Evolutionary conservation across 1,140 invertebrate species (phyloP).

Genomic region (Apocrypta bakeri): DNA sequence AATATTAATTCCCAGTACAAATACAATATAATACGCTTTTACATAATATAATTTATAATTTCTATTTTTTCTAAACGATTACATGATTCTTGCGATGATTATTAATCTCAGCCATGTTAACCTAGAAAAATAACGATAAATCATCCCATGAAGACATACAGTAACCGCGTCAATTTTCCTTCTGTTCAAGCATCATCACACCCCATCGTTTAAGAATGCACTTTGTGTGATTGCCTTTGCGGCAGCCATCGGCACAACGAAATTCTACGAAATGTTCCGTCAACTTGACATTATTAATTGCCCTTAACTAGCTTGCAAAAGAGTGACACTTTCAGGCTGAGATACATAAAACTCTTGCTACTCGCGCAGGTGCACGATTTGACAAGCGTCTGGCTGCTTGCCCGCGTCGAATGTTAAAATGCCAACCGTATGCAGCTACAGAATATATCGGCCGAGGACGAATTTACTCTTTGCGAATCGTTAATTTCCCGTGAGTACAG

Average conservation of each 20-base stretch:
- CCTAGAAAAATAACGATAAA: too few species aligned
- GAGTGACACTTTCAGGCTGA: not conserved
- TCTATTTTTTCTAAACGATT: too few species aligned
- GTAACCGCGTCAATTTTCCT: too few species aligned
- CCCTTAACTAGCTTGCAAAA: not conserved
- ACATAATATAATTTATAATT: too few species aligned
- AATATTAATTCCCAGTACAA: too few species aligned
- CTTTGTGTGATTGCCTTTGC: not conserved
- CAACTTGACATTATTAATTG: constrained; percentile 6
- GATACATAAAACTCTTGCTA: not conserved
- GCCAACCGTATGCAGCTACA: not conserved
- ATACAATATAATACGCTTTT: too few species aligned
- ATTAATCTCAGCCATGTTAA: too few species aligned
- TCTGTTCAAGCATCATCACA: too few species aligned
- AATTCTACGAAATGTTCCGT: not conserved
- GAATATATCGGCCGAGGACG: not conserved
- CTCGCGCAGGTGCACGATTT: not conserved
- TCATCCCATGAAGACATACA: not conserved
- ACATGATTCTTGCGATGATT: too few species aligned
- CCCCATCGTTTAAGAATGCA: not conserved
- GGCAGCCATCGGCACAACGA: not conserved
- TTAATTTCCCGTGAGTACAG: not conserved
- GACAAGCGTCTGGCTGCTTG: constrained; percentile 19
- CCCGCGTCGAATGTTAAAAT: constrained; percentile 17
- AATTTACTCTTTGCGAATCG: not conserved